phyloP scores from a whole-genome alignment of 1,140 invertebrate species.

The Formica exsecta region DNA sequence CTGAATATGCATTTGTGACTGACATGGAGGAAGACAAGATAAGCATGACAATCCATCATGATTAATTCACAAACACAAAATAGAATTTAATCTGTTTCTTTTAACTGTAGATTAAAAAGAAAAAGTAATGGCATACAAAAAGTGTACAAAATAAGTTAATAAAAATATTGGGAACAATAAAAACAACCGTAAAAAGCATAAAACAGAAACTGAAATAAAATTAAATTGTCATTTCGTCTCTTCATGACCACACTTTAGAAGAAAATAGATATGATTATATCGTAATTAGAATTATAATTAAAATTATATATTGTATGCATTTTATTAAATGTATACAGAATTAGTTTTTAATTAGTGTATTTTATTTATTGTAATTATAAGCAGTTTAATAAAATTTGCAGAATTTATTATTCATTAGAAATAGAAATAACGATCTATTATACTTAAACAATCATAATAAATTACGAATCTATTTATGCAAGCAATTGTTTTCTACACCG shows the following conservation, averaged over 20 bases:
- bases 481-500: background rate
- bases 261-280: background rate
- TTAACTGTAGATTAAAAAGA: conserved; percentile 10
- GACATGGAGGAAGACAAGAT: background rate
- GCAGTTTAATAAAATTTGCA: background rate
- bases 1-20: background rate
- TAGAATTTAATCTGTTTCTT: background rate
- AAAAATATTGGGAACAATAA: background rate
- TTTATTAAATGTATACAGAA: background rate
- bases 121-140: background rate
- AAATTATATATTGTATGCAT: background rate
- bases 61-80: conserved; percentile 3
- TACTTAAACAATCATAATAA: background rate
- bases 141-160: background rate
- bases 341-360: background rate
- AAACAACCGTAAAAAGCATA: background rate
- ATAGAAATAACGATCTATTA: background rate
- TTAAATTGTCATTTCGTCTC: background rate
- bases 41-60: background rate
- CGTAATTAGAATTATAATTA: conserved; percentile 14
- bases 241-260: background rate
- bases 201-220: background rate
- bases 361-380: background rate
- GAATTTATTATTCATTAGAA: background rate
- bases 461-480: conserved; percentile 1